Base-by-base conservation (phyloP, 2,113 vertebrate species). In the Ceyx cyanopectus region DNA sequence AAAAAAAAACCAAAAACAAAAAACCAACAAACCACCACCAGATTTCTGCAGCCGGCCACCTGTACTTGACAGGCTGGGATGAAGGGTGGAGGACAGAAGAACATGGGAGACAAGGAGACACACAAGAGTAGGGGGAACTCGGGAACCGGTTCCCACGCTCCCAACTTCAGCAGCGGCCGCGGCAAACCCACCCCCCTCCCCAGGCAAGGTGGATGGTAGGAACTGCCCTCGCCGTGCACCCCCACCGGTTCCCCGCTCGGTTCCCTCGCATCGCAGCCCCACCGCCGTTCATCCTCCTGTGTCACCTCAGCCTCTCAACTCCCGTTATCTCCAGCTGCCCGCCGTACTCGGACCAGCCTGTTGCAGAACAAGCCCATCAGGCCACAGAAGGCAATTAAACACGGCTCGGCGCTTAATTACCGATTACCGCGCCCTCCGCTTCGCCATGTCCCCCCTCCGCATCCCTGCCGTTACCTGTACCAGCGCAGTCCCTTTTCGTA, bases 401-500 rank as follows among this genome's bases (percentile, higher is more conserved):
- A 14, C 46, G 2, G 3, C 67, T 26, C 32, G 27, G 73, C 45
- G 45, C 45, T 46, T 46, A 46, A 46, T 46, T 46, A 46, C 45
- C 45, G 45, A 46, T 46, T 46, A 46, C 45, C 45, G 45, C 45
- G 45, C 46, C 46, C 46, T 48, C 46, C 20, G 19, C 46, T 21
- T 4, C 7, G 22, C 5, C 29, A n/a, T 37, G 10, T 37, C 2
- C 10, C 5, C 9, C 7, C 2, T 3, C 7, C 10, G 37, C 37
- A 37, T 37, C n/a, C 2, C 16, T 27, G 1, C 7, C 19, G 9
- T 95, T 84, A 97, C 97, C 97, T 93, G 98, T 99, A 99, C 99
- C 99, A 99, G 93, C 98, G 98, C 89, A 99, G 97, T 58, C 99
- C 99, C 87, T 98, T 97, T 91, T 99, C 98, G 96, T 99, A 99